Base-by-base conservation (phyloP, 2,113 vertebrate species). In the Pelusios castaneus region DNA sequence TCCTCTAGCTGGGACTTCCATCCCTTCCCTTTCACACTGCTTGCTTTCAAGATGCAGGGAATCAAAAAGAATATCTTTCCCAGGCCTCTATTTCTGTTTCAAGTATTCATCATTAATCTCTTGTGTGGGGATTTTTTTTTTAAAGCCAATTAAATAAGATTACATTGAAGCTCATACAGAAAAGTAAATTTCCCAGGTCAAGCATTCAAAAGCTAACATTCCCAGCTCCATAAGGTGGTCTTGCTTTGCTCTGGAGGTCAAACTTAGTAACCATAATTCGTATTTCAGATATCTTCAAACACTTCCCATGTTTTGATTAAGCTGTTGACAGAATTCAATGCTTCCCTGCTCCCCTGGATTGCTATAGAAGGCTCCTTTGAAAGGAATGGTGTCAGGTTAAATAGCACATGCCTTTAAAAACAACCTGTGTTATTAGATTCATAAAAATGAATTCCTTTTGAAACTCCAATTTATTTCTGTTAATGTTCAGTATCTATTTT, bases 391-490 rank as follows among this genome's bases (percentile, higher is more conserved):
- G 56, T n/a, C 91, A 96, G 73, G 87, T 38, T 87, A 77, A 93
- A 93, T 86, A 90, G 29, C 12, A n/a, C n/a, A 10, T 3, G 0
- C 29, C 85, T 80, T 56, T 3, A 73, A 89, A 94, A 91, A 25
- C 25, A 67, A 27, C 78, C 77, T n/a, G 6, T 88, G 24, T 87
- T 93, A 60, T 27, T 82, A 25, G 63, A 58, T 88, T 73, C 87
- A 70, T 80, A 90, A 70, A 89, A 92, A 55, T 70, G 19, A 93
- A 89, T 55, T 8, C 83, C 87, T 93, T 67, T 38, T 6, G 52
- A 91, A 27, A 79, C 79, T 76, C 95, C 31, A 91, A 93, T 95
- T 45, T 88, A 38, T 12, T 94, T 17, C 92, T 95, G 54, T 85
- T 43, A 95, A 85, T 80, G 80, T 11, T 58, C 8, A 8, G 6